These are phyloP conservation scores for Coenobita brevimanus DNA, from an alignment of 1,140 invertebrate genomes.

Conservation along the genomic window DNA sequence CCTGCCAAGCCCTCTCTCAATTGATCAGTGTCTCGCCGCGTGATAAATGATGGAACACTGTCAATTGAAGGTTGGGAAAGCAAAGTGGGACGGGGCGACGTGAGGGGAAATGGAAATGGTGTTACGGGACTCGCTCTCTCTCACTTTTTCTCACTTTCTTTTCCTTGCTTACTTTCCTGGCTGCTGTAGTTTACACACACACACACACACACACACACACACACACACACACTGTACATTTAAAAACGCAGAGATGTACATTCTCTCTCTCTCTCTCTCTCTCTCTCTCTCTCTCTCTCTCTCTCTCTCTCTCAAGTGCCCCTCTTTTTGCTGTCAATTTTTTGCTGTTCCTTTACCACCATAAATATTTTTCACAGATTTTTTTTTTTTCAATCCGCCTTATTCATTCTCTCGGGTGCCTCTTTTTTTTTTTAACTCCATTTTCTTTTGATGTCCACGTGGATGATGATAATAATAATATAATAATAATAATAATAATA, in stretches of 20 bases:
- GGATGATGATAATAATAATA: too few species aligned
- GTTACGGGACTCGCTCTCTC: background rate
- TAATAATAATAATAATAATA: too few species aligned
- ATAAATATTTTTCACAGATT: background rate
- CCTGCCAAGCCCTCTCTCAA: background rate
- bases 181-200: too few species aligned
- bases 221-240: too few species aligned
- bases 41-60: constrained; percentile 44
- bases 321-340: background rate
- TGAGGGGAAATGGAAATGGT: background rate
- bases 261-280: constrained; percentile 17
- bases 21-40: constrained; percentile 19
- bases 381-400: too few species aligned
- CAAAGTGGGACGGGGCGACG: constrained; percentile 23
- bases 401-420: too few species aligned
- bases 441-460: too few species aligned
- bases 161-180: background rate
- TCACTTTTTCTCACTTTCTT: background rate
- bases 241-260: too few species aligned
- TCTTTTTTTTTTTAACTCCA: too few species aligned
- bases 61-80: constrained; percentile 44
- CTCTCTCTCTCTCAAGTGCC: too few species aligned
- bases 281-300: background rate
- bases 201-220: too few species aligned
- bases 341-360: background rate